phyloP scores from a whole-genome alignment of 1,140 invertebrate species.

The Subanguina moxae region DNA sequence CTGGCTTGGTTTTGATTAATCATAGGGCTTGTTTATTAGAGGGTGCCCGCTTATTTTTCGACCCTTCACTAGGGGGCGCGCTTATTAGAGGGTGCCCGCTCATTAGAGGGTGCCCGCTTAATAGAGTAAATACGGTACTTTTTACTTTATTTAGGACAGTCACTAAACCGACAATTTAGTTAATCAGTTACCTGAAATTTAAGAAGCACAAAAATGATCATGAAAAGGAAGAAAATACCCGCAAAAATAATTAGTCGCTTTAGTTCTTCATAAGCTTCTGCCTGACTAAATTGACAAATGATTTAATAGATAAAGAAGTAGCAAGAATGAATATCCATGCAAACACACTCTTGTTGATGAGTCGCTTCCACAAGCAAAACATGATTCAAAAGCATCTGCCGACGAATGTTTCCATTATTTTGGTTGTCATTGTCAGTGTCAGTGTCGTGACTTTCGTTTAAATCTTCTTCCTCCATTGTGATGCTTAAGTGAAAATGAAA shows the following conservation, averaged over 20 bases:
- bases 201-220: slow-evolving; percentile 28
- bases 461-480: background rate
- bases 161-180: too few species aligned
- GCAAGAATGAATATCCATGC: background rate
- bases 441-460: background rate
- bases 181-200: slow-evolving; percentile 20
- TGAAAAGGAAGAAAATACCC: slow-evolving; percentile 31
- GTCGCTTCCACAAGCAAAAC: slow-evolving; percentile 3
- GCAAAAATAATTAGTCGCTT: slow-evolving; percentile 28
- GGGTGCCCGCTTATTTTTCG: too few species aligned
- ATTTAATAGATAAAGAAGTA: background rate
- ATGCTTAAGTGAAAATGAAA: too few species aligned
- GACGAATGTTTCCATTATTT: background rate
- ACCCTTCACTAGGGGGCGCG: too few species aligned
- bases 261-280: slow-evolving; percentile 25
- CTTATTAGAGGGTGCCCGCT: too few species aligned
- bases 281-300: slow-evolving; percentile 15
- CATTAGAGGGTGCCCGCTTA: too few species aligned
- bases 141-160: too few species aligned
- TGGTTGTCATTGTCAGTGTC: background rate
- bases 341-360: slow-evolving; percentile 1
- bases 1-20: too few species aligned
- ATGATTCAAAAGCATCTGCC: slow-evolving; percentile 12
- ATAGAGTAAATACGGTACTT: too few species aligned
- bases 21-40: too few species aligned